phyloP scores from a whole-genome alignment of 2,888 invertebrate genomes.

The Machimus rusticus region DNA sequence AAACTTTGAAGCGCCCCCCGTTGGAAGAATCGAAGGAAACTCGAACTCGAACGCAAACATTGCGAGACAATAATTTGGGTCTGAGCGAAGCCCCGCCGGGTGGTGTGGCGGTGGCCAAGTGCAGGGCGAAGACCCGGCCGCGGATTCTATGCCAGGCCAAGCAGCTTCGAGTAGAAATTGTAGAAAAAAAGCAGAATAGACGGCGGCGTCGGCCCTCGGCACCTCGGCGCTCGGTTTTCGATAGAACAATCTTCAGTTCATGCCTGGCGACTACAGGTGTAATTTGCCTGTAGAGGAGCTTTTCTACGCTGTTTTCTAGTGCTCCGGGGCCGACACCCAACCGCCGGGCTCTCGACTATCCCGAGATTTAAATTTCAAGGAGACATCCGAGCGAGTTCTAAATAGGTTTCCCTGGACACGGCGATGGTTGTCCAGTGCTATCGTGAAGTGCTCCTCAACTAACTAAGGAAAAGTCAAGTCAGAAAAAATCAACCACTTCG shows the following conservation, averaged over 20 bases:
- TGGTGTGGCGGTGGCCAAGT: background rate
- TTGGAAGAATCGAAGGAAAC: background rate
- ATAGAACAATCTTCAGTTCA: conserved; percentile 15
- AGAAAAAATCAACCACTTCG: background rate
- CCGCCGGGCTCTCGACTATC: background rate
- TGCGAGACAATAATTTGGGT: background rate
- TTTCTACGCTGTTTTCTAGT: background rate
- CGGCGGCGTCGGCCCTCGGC: background rate
- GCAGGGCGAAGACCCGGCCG: conserved; percentile 26
- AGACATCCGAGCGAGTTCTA: background rate
- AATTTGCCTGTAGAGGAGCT: background rate
- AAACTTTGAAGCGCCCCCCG: background rate
- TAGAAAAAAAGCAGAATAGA: background rate
- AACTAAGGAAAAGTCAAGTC: background rate
- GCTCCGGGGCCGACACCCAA: background rate
- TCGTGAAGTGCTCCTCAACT: background rate
- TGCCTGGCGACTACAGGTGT: conserved; percentile 3
- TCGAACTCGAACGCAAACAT: background rate
- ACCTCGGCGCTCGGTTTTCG: background rate
- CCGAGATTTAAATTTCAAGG: background rate
- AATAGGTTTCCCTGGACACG: background rate
- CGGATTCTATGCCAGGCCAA: background rate
- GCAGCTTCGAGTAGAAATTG: background rate
- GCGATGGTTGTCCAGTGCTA: background rate
- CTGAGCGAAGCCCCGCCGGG: background rate